A percentile compares a stretch with the other conserved stretches of the same genome.
These are phyloP conservation scores for Hypanus sabinus DNA, from an alignment of 2,113 vertebrate species.

Conservation along the genomic window DNA sequence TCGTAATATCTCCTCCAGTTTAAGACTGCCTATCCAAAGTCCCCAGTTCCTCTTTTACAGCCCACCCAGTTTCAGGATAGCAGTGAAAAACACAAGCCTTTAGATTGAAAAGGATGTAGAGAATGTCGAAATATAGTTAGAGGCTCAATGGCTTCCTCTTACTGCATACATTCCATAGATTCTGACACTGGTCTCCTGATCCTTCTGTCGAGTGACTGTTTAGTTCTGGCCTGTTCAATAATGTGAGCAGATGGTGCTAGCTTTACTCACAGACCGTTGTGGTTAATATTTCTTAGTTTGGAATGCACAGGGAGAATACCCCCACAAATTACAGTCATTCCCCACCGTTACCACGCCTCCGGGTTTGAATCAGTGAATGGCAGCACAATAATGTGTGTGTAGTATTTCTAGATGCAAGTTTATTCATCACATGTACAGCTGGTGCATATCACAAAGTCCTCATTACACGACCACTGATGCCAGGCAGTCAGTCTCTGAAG, in stretches of 20 bases:
- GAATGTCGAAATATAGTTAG: neutral
- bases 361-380: neutral
- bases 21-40: neutral
- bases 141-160: neutral
- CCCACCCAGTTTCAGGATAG: neutral
- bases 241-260: neutral
- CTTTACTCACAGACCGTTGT: neutral
- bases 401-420: neutral
- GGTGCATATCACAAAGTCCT: too few relatives aligned
- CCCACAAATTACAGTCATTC: neutral
- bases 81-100: neutral
- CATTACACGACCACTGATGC: too few relatives aligned
- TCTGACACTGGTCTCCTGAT: neutral
- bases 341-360: neutral
- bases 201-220: neutral
- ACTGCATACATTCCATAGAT: neutral
- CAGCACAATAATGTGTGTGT: neutral
- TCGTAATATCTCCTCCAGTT: neutral
- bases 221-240: neutral
- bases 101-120: neutral
- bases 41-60: neutral
- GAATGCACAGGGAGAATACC: neutral
- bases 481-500: too few relatives aligned
- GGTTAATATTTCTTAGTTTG: neutral
- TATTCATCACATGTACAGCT: too few relatives aligned